These are phyloP conservation scores for Diadromus collaris DNA, from an alignment of 2,888 invertebrate species.

Conservation along the genomic window DNA sequence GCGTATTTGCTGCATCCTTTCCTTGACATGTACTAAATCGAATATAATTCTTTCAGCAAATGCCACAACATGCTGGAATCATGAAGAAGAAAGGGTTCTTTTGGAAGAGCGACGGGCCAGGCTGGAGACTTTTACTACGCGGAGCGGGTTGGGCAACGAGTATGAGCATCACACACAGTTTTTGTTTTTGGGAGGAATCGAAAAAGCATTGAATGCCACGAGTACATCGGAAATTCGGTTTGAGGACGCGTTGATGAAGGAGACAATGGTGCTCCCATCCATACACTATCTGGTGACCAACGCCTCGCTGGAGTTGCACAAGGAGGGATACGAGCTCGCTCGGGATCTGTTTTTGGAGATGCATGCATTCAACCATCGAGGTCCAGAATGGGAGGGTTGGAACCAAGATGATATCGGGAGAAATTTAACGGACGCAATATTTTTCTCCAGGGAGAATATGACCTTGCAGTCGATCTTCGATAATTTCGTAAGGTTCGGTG, in stretches of 20 bases:
- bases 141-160: not conserved
- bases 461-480: not conserved
- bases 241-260: not conserved
- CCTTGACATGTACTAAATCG: not conserved
- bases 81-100: conserved; percentile 9
- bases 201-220: not conserved
- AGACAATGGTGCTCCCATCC: not conserved
- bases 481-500: not conserved
- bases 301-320: not conserved
- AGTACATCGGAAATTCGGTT: conserved; percentile 2
- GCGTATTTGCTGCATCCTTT: not conserved
- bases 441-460: not conserved
- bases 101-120: conserved; percentile 18
- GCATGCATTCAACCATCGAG: not conserved
- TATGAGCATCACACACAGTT: too few relatives aligned
- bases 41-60: not conserved
- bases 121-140: not conserved
- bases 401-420: not conserved
- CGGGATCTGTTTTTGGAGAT: conserved; percentile 32
- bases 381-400: not conserved
- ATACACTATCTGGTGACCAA: not conserved
- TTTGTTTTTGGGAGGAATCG: not conserved
- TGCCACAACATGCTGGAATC: not conserved
- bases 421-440: not conserved
- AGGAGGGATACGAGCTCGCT: conserved; percentile 16